Evolutionary conservation across 2,888 invertebrate species (phyloP).

Genomic region (Adelphocoris suturalis): DNA sequence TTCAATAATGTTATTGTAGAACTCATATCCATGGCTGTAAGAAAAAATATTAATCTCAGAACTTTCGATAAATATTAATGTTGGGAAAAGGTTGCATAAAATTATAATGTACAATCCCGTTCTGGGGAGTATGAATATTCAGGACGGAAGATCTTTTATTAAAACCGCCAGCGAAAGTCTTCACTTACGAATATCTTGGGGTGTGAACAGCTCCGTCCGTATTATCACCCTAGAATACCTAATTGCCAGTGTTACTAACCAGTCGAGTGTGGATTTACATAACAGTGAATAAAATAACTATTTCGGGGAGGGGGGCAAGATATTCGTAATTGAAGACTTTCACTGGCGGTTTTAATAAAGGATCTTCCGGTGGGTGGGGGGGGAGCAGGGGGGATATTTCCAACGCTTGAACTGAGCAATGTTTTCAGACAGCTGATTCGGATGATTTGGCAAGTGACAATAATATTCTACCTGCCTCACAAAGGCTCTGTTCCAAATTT

Average conservation of each 20-base stretch:
- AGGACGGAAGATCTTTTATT: not conserved
- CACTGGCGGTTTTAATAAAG: not conserved
- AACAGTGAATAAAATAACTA: too few relatives aligned
- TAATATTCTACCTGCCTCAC: too few relatives aligned
- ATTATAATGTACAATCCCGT: slow-evolving; percentile 26
- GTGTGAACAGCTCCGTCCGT: not conserved
- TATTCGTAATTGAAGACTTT: not conserved
- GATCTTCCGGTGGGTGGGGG: too few relatives aligned
- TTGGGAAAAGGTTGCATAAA: not conserved
- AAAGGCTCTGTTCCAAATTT: too few relatives aligned
- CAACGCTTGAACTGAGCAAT: too few relatives aligned
- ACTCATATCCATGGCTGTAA: too few relatives aligned
- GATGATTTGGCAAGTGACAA: too few relatives aligned
- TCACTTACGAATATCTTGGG: slow-evolving; percentile 19
- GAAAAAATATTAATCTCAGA: too few relatives aligned
- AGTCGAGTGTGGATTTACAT: not conserved
- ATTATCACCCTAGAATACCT: slow-evolving; percentile 8
- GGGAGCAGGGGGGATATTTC: too few relatives aligned
- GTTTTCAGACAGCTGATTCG: too few relatives aligned
- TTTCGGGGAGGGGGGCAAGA: too few relatives aligned
- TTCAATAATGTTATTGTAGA: too few relatives aligned
- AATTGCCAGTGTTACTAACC: not conserved
- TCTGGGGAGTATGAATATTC: slow-evolving; percentile 5
- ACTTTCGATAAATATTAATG: slow-evolving; percentile 36
- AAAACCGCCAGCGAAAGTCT: not conserved